These are phyloP conservation scores for Malthinus flaveolus DNA, from an alignment of 2,888 invertebrate species.

Conservation along the genomic window DNA sequence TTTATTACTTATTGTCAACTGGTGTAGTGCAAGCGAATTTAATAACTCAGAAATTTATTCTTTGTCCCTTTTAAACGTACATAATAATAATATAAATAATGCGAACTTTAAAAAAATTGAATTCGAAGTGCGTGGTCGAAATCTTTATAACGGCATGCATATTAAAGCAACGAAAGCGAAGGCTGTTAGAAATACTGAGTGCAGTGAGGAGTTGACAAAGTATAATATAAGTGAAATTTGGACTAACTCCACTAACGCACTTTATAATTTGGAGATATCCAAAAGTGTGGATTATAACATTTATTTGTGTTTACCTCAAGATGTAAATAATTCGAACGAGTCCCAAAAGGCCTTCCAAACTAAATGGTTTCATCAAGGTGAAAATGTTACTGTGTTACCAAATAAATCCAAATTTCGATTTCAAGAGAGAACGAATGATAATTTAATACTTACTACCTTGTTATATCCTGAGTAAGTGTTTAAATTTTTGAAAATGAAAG, in stretches of 20 bases:
- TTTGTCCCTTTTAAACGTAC: conserved; percentile 32
- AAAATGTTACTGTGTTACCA: conserved; percentile 44
- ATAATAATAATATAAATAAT: conserved; percentile 27
- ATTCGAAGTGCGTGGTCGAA: conserved; percentile 49
- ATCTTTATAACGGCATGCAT: conserved; percentile 44
- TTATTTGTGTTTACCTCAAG: conserved; percentile 48
- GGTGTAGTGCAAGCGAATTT: conserved; percentile 14
- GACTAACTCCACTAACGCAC: conserved; percentile 37
- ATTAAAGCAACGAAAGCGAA: conserved; percentile 44
- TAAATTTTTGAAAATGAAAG: too few species aligned
- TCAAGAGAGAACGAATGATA: too few species aligned
- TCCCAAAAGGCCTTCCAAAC: not conserved
- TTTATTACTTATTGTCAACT: conserved; percentile 26
- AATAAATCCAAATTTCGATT: too few species aligned
- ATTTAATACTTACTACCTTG: too few species aligned
- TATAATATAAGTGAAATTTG: conserved; percentile 43
- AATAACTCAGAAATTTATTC: conserved; percentile 38
- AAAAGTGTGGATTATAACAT: conserved; percentile 42
- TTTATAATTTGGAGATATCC: conserved; percentile 45
- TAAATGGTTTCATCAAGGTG: conserved; percentile 60
- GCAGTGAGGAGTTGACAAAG: conserved; percentile 37
- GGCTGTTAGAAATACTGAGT: conserved; percentile 41
- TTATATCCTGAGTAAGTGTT: too few species aligned
- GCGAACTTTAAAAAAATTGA: conserved; percentile 42
- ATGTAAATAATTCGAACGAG: conserved; percentile 6